Evolutionary conservation across 2,797 vertebrate genomes (phyloP), one percentile per base, ranked within the genome.

Genomic region (Enteromius radiatus): DNA sequence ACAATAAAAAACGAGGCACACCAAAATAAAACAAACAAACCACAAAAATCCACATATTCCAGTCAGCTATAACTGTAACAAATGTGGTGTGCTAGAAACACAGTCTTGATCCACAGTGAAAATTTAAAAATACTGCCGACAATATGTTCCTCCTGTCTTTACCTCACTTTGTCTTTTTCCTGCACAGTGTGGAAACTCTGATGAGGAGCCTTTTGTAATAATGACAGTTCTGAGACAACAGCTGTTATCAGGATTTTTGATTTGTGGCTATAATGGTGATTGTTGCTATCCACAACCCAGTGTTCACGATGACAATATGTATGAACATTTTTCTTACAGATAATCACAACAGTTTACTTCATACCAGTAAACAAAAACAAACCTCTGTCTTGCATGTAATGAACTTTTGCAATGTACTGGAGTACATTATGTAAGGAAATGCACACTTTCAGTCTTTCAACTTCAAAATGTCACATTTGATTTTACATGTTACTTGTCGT

Each of bases 11-110:
- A 73, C 73, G 54, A 68, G 59, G 28, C 43, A 61, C 56, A 86
- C 69, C 78, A 49, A 38, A 86, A 67, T 26, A 84, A 84, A 88
- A 88, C 56, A 80, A 45, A 76, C 59, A 65, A 70, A 56, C 28
- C 59, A 52, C 47, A 64, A 76, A 59, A 71, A 19, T 78, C 76
- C 81, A 81, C 73, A 82, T 67, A 67, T 76, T 81, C 65, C 81
- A 77, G 81, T 70, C 75, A 76, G 74, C 52, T 26, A 70, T 77
- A 77, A 77, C 81, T 61, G 75, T 77, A 83, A 83, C 52, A 83
- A 83, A 77, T 83, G 81, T 28, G 64, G 36, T 77, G 52, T 70
- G 52, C 81, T 7, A 26, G 65, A n/a, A 77, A 70, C 52, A 83
- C 52, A 67, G 64, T 47, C 65, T 36, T 47, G 36, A 69, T 77